Base-by-base conservation (phyloP, 2,797 vertebrate genomes). In the Chanos chanos region DNA sequence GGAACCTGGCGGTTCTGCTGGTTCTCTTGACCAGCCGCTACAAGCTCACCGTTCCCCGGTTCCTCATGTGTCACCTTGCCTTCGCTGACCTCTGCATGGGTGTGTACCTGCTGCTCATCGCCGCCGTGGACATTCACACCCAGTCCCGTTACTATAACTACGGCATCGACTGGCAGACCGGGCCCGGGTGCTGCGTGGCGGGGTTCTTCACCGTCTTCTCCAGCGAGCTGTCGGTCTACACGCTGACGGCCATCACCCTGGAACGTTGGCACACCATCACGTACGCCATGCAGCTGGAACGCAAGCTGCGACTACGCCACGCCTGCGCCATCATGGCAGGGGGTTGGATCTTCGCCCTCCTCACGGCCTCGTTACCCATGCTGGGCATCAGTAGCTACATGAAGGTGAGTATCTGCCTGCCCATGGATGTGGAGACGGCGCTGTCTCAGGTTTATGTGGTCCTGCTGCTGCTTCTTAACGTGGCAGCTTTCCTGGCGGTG, bases 181-280 rank as follows among this genome's bases (percentile, higher is more conserved):
- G 95, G 28, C 75, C 83, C 2, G 95, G 97, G 5, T 99, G 97
- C 76, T 87, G 81, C 0, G 82, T 84, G 0, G 94, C 95, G 0
- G 97, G 97, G 1, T 99, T 98, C 75, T 92, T 99, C 72, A 96
- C 95, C 0, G 94, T 99, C 61, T 99, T 99, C 65, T 92, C 94
- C 25, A 99, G 95, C 0, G 95, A 99, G 64, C 87, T 99, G 8
- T 99, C 97, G 0, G 90, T 99, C 9, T 99, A 93, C 77, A 99
- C 97, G 0, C 66, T 99, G 61, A 98, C 93, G 0, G 90, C 85
- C 16, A 96, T 99, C 83, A 96, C 97, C 0, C 66, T 99, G 70
- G 97, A 99, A 67, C 92, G 97, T 28, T 99, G 96, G 95, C 92
- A 99, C 61, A 98, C 97, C 71, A 99, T 99, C 78, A 97, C 93